These are phyloP conservation scores for Xylophagus ater DNA, from an alignment of 2,888 invertebrate species.

Conservation along the genomic window DNA sequence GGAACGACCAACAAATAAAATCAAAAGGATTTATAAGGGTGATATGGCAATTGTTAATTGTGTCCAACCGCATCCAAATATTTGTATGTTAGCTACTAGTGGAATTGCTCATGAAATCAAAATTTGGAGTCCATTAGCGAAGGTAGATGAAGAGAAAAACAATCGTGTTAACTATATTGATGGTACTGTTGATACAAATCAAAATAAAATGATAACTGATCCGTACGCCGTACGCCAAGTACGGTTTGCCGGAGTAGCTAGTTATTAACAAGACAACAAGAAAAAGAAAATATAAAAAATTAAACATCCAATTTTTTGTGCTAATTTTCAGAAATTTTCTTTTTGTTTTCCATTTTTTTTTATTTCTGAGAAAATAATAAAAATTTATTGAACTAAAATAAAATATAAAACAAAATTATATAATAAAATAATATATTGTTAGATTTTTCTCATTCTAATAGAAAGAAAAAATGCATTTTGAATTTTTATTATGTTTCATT, in stretches of 20 bases:
- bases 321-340: no score
- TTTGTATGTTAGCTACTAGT: conserved; percentile 84
- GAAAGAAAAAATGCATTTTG: no score
- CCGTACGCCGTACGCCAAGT: conserved; percentile 57
- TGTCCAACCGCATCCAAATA: conserved; percentile 80
- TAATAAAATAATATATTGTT: no score
- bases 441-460: no score
- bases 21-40: conserved; percentile 72
- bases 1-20: conserved; percentile 79
- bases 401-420: no score
- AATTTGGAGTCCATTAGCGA: conserved; percentile 70
- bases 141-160: conserved; percentile 24
- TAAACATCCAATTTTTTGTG: no score
- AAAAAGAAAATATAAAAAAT: no score
- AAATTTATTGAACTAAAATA: no score
- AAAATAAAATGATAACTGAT: conserved; percentile 87
- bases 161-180: conserved; percentile 28
- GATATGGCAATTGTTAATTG: conserved; percentile 96
- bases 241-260: conserved; percentile 24
- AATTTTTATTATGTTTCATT: no score
- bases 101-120: conserved; percentile 91
- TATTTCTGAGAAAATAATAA: no score
- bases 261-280: no score
- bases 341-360: no score
- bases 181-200: conserved; percentile 63